Conservation (phyloP, 2,888 invertebrate genomes). For the Mesoligia furuncula region DNA sequence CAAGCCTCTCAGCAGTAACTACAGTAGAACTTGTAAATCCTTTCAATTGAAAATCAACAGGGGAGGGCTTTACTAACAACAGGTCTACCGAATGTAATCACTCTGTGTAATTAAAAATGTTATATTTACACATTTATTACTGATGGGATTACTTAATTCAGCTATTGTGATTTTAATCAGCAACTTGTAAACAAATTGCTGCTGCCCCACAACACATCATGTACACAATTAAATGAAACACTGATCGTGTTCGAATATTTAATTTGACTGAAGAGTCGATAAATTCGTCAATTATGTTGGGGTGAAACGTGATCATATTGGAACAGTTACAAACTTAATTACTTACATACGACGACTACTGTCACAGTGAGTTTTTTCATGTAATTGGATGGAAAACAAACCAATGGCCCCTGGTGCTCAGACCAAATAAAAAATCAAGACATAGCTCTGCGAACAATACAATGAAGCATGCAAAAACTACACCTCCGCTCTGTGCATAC, state of each 20-base stretch:
- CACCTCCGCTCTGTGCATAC: too few species aligned
- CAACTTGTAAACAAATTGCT: too few species aligned
- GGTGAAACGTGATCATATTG: not conserved
- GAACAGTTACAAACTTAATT: too few species aligned
- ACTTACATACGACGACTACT: too few species aligned
- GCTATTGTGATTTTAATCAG: slow-evolving; percentile 2
- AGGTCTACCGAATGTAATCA: not conserved
- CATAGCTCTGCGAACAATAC: too few species aligned
- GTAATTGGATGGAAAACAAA: not conserved
- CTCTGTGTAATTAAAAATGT: not conserved
- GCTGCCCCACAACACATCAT: too few species aligned
- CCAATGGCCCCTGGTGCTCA: too few species aligned
- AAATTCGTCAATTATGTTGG: not conserved
- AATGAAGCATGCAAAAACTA: too few species aligned
- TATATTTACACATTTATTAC: not conserved
- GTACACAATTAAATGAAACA: slow-evolving; percentile 11
- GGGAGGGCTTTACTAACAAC: not conserved
- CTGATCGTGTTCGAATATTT: slow-evolving; percentile 11
- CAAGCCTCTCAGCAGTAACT: too few species aligned
- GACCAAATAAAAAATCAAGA: too few species aligned
- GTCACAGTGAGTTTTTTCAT: too few species aligned
- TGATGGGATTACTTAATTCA: not conserved
- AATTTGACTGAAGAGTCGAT: not conserved
- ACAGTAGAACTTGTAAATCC: not conserved
- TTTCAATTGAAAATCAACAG: not conserved